Conservation (phyloP, 2,888 invertebrate genomes). For the Athrips mouffetella region DNA sequence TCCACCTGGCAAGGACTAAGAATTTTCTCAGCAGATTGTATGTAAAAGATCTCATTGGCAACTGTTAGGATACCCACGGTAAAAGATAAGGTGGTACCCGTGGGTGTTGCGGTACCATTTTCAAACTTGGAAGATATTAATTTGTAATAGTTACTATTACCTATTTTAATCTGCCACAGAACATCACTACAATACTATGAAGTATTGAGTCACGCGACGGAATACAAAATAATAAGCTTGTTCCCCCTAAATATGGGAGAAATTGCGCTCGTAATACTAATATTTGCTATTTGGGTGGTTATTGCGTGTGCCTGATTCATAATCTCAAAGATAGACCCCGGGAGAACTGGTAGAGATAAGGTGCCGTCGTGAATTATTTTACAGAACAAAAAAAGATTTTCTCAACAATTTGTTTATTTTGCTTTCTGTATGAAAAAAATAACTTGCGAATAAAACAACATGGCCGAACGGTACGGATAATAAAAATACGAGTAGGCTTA, state of each 20-base stretch:
- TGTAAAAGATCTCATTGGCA: too few relatives aligned
- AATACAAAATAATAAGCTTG: constrained; percentile 43
- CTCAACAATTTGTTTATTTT: too few relatives aligned
- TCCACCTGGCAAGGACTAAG: too few relatives aligned
- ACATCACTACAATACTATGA: constrained; percentile 4
- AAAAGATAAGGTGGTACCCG: too few relatives aligned
- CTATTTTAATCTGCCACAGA: background rate
- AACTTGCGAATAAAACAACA: too few relatives aligned
- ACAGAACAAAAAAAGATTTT: background rate
- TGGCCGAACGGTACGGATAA: too few relatives aligned
- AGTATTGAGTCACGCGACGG: constrained; percentile 12
- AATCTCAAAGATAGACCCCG: constrained; percentile 1
- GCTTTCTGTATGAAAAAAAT: too few relatives aligned
- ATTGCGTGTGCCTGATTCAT: constrained; percentile 15
- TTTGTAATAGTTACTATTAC: background rate
- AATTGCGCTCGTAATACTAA: constrained; percentile 22
- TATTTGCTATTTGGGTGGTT: constrained; percentile 16
- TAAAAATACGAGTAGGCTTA: too few relatives aligned
- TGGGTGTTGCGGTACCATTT: too few relatives aligned
- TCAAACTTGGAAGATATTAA: too few relatives aligned
- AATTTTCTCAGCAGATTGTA: too few relatives aligned
- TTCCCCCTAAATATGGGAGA: constrained; percentile 32
- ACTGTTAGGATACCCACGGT: too few relatives aligned
- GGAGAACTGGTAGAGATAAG: background rate
- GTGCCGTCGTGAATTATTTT: constrained; percentile 4